Conservation (phyloP, 2,797 vertebrate species). For the Sylvilagus floridanus region DNA sequence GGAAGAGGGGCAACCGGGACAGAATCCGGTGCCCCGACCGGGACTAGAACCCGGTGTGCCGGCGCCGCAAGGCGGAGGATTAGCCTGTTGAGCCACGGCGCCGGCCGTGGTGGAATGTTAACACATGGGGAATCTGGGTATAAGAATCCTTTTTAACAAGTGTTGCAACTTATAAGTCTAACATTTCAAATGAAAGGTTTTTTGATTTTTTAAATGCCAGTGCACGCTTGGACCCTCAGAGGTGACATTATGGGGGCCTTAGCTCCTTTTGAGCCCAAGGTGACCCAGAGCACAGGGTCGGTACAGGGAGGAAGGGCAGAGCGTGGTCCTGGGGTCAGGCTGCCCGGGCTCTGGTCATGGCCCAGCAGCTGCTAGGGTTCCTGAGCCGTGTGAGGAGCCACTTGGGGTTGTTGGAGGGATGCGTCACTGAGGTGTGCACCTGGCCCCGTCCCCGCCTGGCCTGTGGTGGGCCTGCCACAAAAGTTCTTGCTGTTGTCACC, state of each 20-base stretch:
- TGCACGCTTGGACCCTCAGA: background rate
- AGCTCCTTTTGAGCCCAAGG: background rate
- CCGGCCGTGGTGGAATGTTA: background rate
- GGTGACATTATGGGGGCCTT: background rate
- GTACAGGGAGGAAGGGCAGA: background rate
- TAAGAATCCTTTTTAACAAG: background rate
- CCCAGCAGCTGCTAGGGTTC: background rate
- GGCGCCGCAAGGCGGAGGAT: too few relatives aligned
- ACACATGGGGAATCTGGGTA: background rate
- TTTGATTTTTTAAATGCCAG: background rate
- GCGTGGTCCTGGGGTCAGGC: background rate
- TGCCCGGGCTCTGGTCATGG: background rate
- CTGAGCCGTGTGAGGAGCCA: background rate
- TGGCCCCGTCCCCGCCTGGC: background rate
- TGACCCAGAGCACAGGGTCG: background rate
- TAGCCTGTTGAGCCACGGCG: too few relatives aligned
- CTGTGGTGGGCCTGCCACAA: background rate
- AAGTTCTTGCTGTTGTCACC: background rate
- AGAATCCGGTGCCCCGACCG: too few relatives aligned
- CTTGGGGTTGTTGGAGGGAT: background rate
- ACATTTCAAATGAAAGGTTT: constrained; percentile 11
- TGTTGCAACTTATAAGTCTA: background rate
- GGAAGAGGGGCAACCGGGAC: too few relatives aligned
- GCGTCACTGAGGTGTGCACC: background rate
- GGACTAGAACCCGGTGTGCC: too few relatives aligned